Evolutionary conservation across 2,888 invertebrate species (phyloP), one percentile per base, ranked within the genome.

Genomic region (Aleiodes alternator): DNA sequence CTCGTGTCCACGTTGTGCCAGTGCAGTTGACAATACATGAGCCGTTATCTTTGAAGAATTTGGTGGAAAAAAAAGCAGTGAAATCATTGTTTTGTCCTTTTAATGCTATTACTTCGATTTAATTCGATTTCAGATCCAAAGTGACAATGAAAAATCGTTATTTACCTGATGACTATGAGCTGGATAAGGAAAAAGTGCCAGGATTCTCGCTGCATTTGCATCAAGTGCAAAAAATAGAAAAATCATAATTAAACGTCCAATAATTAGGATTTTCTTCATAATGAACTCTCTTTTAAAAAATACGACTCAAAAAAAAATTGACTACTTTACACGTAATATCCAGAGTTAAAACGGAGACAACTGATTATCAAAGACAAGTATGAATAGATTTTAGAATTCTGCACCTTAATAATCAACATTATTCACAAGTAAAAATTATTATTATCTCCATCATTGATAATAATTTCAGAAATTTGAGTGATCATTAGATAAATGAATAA

Each of bases 1-100:
- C 72, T 91, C 84, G 76, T 92, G 92, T 5, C 91, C 92, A 73
- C 89, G 85, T 66, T 85, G 81, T 0, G 89, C 88, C 55, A 92
- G 81, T 53, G 89, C 90, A 14, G 86, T 31, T 11, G 72, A 12
- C 4, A 72, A 16, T 23, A 16, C 43, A 53, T 72, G 53, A 64
- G 53, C 8, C 6, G 61, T 38, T 16, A 64, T 34, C 72, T 72
- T 70, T 56, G 23, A 56, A 56, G n/a, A 38, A 12, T 55, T 55
- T n/a, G 6, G 31, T 4, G 6, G 43, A 72, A 50, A 34, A 64
- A n/a, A 1, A 43, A 50, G 38, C 53, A 53, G 8, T 57, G 12
- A 48, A 61, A 70, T 70, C 48, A 12, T 38, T 29, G 0, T 11
- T 11, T 11, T 51, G n/a, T 0, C 34, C 51, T 51, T 9, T 34